A percentile compares a stretch with the other conserved stretches of the same genome.
Conservation (phyloP, 2,888 invertebrate genomes). For the Frankliniella intonsa region DNA sequence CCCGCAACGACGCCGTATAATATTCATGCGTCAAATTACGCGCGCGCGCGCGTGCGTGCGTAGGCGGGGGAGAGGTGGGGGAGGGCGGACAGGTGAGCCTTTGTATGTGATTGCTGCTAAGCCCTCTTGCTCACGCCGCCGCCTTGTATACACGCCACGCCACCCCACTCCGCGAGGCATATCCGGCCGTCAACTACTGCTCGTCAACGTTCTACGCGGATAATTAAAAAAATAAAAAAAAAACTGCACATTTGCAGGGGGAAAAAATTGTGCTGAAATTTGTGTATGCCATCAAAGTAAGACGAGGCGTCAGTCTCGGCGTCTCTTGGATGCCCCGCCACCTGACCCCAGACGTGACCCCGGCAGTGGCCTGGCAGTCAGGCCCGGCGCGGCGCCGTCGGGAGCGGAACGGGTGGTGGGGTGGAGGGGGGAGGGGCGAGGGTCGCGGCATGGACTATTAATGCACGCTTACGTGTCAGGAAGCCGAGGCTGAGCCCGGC, state of each 20-base stretch:
- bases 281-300: too few species aligned
- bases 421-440: background rate
- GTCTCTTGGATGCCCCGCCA: background rate
- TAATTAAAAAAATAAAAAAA: too few species aligned
- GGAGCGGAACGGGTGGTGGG: background rate
- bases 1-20: constrained; percentile 25
- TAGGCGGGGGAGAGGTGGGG: background rate
- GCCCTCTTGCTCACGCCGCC: background rate
- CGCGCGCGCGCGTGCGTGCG: background rate
- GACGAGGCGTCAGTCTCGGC: too few species aligned
- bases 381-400: background rate
- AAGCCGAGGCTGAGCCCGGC: constrained; percentile 8
- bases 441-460: background rate
- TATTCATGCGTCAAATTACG: constrained; percentile 26
- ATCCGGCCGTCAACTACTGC: too few species aligned
- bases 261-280: too few species aligned
- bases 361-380: background rate
- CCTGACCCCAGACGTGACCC: background rate
- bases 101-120: constrained; percentile 20
- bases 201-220: too few species aligned
- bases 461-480: constrained; percentile 16
- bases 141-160: background rate
- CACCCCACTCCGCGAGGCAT: too few species aligned
- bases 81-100: background rate
- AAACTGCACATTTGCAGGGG: too few species aligned